Evolutionary conservation across 2,888 invertebrate species (phyloP).

Genomic region (Cylindroiulus punctatus): DNA sequence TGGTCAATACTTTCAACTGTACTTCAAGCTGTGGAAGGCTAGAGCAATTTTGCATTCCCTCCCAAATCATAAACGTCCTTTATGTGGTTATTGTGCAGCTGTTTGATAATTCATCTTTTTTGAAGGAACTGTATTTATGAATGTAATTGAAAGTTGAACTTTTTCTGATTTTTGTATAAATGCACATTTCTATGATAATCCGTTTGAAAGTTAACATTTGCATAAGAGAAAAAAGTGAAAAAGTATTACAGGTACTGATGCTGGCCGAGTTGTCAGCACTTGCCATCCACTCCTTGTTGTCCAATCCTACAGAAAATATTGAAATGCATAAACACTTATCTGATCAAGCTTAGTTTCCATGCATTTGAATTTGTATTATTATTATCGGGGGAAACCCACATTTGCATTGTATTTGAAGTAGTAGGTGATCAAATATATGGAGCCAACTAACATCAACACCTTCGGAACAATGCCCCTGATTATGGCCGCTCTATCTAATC

Average conservation of each 20-base stretch:
- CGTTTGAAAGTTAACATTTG: not conserved
- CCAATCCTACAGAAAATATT: conserved; percentile 74
- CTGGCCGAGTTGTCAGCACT: conserved; percentile 68
- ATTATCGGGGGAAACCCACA: conserved; percentile 69
- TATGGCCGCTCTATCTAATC: not conserved
- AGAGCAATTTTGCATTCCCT: too few relatives aligned
- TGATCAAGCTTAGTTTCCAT: too few relatives aligned
- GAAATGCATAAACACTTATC: conserved; percentile 7
- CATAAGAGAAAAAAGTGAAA: not conserved
- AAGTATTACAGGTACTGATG: conserved; percentile 69
- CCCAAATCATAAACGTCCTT: not conserved
- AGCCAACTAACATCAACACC: conserved; percentile 65
- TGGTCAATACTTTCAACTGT: not conserved
- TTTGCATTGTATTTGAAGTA: conserved; percentile 84
- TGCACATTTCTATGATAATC: not conserved
- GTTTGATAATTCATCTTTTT: not conserved
- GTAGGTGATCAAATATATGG: conserved; percentile 73
- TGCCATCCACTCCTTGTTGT: conserved; percentile 77
- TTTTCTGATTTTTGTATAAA: not conserved
- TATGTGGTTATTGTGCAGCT: too few relatives aligned
- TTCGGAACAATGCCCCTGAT: conserved; percentile 1
- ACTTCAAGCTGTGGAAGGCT: too few relatives aligned
- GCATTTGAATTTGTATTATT: not conserved
- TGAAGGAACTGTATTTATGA: not conserved
- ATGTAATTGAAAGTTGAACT: not conserved